Conservation (phyloP, 2,797 vertebrate genomes). For the Dicrostonyx torquatus region DNA sequence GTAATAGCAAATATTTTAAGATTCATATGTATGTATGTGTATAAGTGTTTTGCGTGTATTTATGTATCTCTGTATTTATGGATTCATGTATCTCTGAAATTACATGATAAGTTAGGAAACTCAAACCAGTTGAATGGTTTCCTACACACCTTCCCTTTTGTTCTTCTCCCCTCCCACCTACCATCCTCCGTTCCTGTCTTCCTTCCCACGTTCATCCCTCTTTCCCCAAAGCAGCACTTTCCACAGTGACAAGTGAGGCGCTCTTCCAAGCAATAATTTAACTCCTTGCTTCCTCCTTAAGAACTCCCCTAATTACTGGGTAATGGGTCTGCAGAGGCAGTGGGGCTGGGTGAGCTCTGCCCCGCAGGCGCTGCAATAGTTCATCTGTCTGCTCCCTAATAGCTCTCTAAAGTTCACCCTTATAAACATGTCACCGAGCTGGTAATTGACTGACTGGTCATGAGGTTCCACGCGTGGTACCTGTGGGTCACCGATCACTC, state of each 20-base stretch:
- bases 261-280: slow-evolving; percentile 94
- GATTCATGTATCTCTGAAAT: background rate
- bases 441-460: slow-evolving; percentile 94
- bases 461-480: slow-evolving; percentile 92
- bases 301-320: slow-evolving; percentile 95
- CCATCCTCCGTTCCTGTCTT: slow-evolving; percentile 44
- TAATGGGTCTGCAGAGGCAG: slow-evolving; percentile 93
- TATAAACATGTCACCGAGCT: slow-evolving; percentile 97
- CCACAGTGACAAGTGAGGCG: slow-evolving; percentile 86
- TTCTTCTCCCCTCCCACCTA: slow-evolving; percentile 54
- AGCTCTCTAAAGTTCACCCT: slow-evolving; percentile 97
- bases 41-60: background rate
- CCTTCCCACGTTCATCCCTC: slow-evolving; percentile 72
- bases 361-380: slow-evolving; percentile 88
- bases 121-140: background rate
- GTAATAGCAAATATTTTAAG: background rate
- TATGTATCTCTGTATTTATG: too few species aligned
- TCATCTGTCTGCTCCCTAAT: slow-evolving; percentile 92
- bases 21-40: background rate
- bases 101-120: background rate
- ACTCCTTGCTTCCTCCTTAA: slow-evolving; percentile 96
- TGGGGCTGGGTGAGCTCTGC: slow-evolving; percentile 92
- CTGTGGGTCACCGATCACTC: slow-evolving; percentile 93
- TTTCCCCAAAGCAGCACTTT: slow-evolving; percentile 83
- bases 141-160: background rate